Evolutionary conservation across 2,113 vertebrate genomes (phyloP), one percentile per base, ranked within the genome.

Genomic region (Clarias macrocephalus): DNA sequence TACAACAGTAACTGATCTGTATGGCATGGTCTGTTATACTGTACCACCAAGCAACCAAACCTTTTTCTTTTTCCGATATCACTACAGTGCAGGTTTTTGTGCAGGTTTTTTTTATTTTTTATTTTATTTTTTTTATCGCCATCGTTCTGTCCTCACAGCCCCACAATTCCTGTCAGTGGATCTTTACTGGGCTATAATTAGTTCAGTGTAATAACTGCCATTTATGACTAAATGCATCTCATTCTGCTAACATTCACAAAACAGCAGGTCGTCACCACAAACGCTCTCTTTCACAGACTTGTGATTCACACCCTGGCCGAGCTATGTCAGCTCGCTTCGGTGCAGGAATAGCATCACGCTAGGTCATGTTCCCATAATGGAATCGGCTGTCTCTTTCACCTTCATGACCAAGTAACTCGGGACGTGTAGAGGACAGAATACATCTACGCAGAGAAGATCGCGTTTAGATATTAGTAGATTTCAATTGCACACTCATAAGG

Each of bases 331-430:
- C 68, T 62, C 83, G 19, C 63, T 87, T 79, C 75, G 48, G 66
- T 85, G 76, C 56, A 87, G 81, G 89, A 90, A 80, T 79, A 7
- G 42, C 25, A 70, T 59, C 66, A 68, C 62, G 28, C 83, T 63
- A 65, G 80, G 79, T 90, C 91, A 88, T 83, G 62, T 77, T 83
- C 65, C 79, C 28, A 82, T 76, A 85, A 79, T 80, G 65, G 81
- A 88, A 63, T 42, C 48, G 23, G 70, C n/a, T 60, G 57, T 82
- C 12, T 66, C 25, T 33, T 65, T 88, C 52, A 82, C 62, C 76
- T 88, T 63, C 60, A 81, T 89, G 48, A 87, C 30, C 76, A 83
- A 65, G 68, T 18, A 79, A 70, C 86, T 85, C 23, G 16, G 3
- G 37, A 84, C 18, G 25, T 21, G 82, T 57, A 16, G 59, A n/a